Base-by-base conservation (phyloP, 2,888 invertebrate genomes). In the Argyresthia albistria region DNA sequence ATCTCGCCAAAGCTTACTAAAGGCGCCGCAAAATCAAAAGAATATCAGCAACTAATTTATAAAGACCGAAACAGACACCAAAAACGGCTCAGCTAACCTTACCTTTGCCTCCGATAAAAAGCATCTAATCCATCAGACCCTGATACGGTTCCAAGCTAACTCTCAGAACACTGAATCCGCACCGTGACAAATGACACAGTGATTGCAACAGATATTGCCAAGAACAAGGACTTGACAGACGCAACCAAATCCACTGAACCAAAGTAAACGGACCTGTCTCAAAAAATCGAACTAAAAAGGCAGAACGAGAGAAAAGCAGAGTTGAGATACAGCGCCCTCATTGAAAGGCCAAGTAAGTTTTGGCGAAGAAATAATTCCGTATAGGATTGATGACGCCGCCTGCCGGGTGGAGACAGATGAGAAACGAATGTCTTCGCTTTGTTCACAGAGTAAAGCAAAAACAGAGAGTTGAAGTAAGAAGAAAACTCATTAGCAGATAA, bases 101-200 rank as follows among this genome's bases (percentile, higher is more conserved):
- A 25, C 25, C 25, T 25, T 25, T 25, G 25, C 25, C 25, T 25
- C 25, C 16, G 35, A 46, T 25, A 46, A 46, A 46, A 46, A 46
- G 46, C 25, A 42, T 42, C 72, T 69, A 76, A 83, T 83, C 82
- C 78, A 84, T 86, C 80, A 77, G 42, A 36, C 14, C 10, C 35
- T 42, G 36, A 43, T 14, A 25, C 36, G 8, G 45, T 45, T 43
- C 50, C 43, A 6, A 25, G 25, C 25, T 25, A 25, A 25, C 25
- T 25, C 25, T 25, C 25, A 25, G 25, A 25, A 25, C 25, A 25
- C 25, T 46, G 12, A 80, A 66, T 69, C 64, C 66, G 61, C 62
- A 68, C 68, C 60, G 78, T 81, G 86, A 86, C 84, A 84, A 84
- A 86, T 80, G 80, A 70, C 69, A 62, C 72, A 70, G 79, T 84